Conservation (phyloP, 2,797 vertebrate genomes). For the Pampus argenteus region DNA sequence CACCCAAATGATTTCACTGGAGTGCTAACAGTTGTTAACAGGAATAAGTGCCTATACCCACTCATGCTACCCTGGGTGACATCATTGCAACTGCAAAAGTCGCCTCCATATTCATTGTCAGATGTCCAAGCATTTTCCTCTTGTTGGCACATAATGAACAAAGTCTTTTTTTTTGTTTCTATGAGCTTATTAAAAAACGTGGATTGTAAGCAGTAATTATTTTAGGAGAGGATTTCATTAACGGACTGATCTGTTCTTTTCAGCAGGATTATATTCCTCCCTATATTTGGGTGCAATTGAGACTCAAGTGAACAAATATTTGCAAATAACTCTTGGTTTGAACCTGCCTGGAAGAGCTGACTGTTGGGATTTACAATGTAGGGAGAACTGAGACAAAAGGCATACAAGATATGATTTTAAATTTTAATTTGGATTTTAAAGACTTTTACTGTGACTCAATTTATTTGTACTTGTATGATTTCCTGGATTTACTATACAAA, state of each 20-base stretch:
- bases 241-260: background rate
- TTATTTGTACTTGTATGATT: background rate
- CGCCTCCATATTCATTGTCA: slow-evolving; percentile 47
- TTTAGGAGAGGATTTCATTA: slow-evolving; percentile 17
- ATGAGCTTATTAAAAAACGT: background rate
- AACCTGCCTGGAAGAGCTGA: slow-evolving; percentile 2
- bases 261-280: slow-evolving; percentile 2
- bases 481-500: slow-evolving; percentile 2
- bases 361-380: slow-evolving; percentile 16
- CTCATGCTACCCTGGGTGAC: slow-evolving; percentile 15
- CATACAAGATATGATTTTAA: background rate
- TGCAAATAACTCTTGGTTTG: slow-evolving; percentile 5
- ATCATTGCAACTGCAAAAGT: slow-evolving; percentile 22
- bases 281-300: slow-evolving; percentile 7
- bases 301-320: slow-evolving; percentile 6
- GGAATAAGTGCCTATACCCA: slow-evolving; percentile 29
- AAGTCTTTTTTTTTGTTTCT: slow-evolving; percentile 22
- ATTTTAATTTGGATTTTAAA: slow-evolving; percentile 11
- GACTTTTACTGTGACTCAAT: slow-evolving; percentile 10
- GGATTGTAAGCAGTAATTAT: background rate
- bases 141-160: slow-evolving; percentile 14
- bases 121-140: slow-evolving; percentile 45
- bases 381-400: slow-evolving; percentile 10
- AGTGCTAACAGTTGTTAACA: slow-evolving; percentile 44
- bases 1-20: slow-evolving; percentile 52